Evolutionary conservation across 2,888 invertebrate genomes (phyloP), one percentile per base, ranked within the genome.

Genomic region (Spilosoma lubricipeda): DNA sequence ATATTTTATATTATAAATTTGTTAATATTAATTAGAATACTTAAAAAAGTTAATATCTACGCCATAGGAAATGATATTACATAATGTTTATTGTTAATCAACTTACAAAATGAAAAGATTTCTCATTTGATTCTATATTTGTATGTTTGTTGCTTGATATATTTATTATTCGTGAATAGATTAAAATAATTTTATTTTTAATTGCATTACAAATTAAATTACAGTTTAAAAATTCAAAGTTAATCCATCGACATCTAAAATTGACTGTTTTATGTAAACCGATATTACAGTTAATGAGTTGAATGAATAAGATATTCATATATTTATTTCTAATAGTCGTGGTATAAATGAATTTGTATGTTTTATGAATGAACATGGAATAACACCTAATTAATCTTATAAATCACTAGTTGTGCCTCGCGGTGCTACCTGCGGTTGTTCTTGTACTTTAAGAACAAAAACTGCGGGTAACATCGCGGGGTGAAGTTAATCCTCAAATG

Each of bases 351-450:
- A 52, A 74, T 77, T 77, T 79, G 80, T 79, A 78, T 79, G 79
- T 80, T 77, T 82, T 78, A 81, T 76, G 71, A 75, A 83, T 81
- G 77, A 80, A 80, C 69, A 33, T 23, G 75, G 71, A 81, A 64
- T 76, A 66, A 67, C 67, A 73, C 72, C 75, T 82, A 69, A 84
- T 82, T 73, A 75, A 72, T n/a, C 72, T 77, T 82, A 76, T 81
- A 77, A 74, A 66, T 27, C 13, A 39, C 11, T 39, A 39, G 39
- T 11, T 39, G 0, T 39, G 39, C 39, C 9, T 36, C 36, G 36
- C 36, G 36, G 36, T 36, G 36, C 0, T 36, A 36, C 7, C 39
- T 2, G 39, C 39, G 11, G 9, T 39, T 39, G 11, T 39, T 11
- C 39, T 11, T 11, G 39, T 39, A 39, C 39, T 11, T 39, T 39